Evolutionary conservation across 2,113 vertebrate genomes (phyloP).

Genomic region (Podocnemis expansa): DNA sequence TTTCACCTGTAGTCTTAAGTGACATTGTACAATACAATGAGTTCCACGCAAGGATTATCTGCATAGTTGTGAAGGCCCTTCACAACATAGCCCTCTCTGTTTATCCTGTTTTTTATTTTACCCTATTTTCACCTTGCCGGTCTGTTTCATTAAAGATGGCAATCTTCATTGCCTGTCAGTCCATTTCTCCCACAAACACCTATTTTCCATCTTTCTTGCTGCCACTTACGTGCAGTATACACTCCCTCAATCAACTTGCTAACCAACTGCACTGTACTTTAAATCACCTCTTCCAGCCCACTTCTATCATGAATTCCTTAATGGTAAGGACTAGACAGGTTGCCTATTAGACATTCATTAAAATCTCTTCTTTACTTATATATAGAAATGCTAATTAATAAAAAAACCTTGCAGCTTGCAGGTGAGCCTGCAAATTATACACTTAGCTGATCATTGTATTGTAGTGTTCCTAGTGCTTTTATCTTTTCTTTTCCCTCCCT

Average conservation of each 20-base stretch:
- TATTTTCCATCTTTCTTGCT: neutral
- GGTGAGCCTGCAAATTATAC: neutral
- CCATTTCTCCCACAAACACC: slow-evolving; percentile 4
- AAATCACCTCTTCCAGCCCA: neutral
- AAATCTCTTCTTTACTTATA: neutral
- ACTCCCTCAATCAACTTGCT: neutral
- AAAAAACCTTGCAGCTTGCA: neutral
- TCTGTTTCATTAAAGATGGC: neutral
- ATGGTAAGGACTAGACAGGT: neutral
- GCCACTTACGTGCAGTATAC: neutral
- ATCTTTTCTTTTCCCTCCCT: neutral
- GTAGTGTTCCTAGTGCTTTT: neutral
- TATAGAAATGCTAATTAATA: neutral
- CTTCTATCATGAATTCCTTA: neutral
- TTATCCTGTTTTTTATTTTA: neutral
- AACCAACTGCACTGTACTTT: neutral
- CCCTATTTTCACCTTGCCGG: neutral
- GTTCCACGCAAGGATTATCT: slow-evolving; percentile 3
- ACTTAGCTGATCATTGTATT: neutral
- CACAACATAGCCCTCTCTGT: neutral
- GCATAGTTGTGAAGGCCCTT: neutral
- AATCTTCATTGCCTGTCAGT: neutral
- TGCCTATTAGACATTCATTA: neutral
- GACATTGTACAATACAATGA: neutral
- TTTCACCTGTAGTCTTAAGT: slow-evolving; percentile 16